Evolutionary conservation across 2,888 invertebrate species (phyloP), one percentile per base, ranked within the genome.

Genomic region (Steinernema scapterisci): DNA sequence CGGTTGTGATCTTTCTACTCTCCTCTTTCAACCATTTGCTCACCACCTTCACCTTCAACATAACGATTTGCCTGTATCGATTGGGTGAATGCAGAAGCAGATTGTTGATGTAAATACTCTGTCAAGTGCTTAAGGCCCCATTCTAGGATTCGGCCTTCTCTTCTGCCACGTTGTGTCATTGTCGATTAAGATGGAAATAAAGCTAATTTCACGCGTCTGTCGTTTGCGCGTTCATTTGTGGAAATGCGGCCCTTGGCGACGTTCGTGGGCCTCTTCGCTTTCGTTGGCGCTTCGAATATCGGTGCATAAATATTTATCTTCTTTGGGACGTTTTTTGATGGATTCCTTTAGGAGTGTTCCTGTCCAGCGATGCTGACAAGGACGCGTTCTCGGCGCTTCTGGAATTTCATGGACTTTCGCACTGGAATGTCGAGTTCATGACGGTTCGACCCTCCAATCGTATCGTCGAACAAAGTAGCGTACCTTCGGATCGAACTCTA

Each of bases 371-470:
- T 31, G 63, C 63, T 6, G 63, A 63, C 16, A 63, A 31, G 63
- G 63, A 63, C 63, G 63, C 63, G 27, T 63, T 63, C 31, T 63
- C 63, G 31, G 63, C 63, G 31, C 31, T 63, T 11, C 63, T 63
- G 27, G 63, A 63, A 31, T 63, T 63, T 31, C 31, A 63, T n/a
- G 27, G 27, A 3, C 63, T 63, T 31, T 63, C 63, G 31, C 63
- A 63, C 63, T 63, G 63, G 63, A 25, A 63, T 31, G 63, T 63
- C 31, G 63, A 63, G 63, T 63, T 63, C 31, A 63, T 63, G 63
- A 16, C 63, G 16, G 27, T n/a, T 11, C 63, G 63, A 13, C 63
- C 63, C 9, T 63, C 63, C 6, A 63, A 63, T 25, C 21, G 38
- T 5, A 63, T 63, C 63, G 38, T 63, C 31, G 63, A 63, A 31